Percentiles rank a stretch among this genome's conserved stretches.
Evolutionary conservation across 2,113 vertebrate species (phyloP).

Genomic region (Apaloderma vittatum): DNA sequence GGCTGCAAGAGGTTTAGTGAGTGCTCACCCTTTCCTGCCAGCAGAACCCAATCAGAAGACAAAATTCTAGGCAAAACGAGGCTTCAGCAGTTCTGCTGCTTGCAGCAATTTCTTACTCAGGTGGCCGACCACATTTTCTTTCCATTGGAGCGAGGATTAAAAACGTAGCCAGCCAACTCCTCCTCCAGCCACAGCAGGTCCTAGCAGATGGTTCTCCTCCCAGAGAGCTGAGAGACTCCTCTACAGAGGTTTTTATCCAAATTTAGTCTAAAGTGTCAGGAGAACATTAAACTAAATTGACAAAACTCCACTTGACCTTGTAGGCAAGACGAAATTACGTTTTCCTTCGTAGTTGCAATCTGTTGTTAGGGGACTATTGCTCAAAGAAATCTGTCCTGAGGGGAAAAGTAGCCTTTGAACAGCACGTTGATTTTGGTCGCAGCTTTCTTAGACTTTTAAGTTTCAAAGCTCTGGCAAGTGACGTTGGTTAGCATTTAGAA

Average conservation of each 20-base stretch:
- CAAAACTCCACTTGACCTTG: neutral
- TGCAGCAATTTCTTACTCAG: neutral
- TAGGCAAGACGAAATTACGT: neutral
- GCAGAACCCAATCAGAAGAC: neutral
- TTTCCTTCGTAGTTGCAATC: neutral
- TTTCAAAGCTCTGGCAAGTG: neutral
- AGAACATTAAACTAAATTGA: neutral
- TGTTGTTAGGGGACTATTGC: neutral
- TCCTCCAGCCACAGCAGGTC: neutral
- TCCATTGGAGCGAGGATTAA: no score
- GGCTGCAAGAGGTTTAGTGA: neutral
- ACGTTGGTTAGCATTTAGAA: neutral
- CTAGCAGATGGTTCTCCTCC: neutral
- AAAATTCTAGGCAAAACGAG: neutral
- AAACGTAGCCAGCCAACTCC: neutral
- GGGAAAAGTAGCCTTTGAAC: neutral
- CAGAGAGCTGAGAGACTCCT: neutral
- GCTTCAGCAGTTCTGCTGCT: neutral
- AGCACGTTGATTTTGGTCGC: neutral
- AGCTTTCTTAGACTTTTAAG: neutral
- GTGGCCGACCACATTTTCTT: no score
- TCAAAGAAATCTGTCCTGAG: neutral
- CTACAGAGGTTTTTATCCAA: neutral
- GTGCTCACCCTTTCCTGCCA: neutral
- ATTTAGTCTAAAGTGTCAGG: neutral